Base-by-base conservation (phyloP, 2,888 invertebrate genomes). In the Limenitis camilla region DNA sequence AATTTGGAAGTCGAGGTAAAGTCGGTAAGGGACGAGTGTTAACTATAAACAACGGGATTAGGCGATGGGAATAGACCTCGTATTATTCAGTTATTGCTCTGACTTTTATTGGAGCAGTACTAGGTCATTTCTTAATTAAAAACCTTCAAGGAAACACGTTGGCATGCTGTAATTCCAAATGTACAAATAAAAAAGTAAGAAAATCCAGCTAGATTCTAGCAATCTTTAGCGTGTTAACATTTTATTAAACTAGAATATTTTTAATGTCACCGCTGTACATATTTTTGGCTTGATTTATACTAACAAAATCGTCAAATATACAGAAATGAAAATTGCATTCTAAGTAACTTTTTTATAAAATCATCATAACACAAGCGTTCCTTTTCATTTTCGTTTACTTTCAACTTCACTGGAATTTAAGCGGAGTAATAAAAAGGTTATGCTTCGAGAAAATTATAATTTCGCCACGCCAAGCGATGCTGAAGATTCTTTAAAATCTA, bases 361-460 rank as follows among this genome's bases (percentile, higher is more conserved):
- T 45, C 43, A 52, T 40, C 48, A 49, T 49, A 46, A 44, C 43
- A 45, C 41, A 38, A 38, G 39, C 32, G 39, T 53, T 43, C 43
- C 47, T 53, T 33, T 50, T 51, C 53, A 45, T 49, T 55, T 55
- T 50, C 51, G 46, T 52, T 57, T 54, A 52, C 48, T 55, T 57
- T 55, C 53, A 53, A 51, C 44, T 58, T 52, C 55, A 47, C 36
- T 52, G 50, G 53, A 56, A 59, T 64, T 57, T 54, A 55, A 60
- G 48, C 35, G 52, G 52, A 49, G 56, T 43, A 52, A 60, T 63
- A 61, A 61, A 62, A 58, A 60, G 39, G 42, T 50, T 55, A 47
- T 46, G 28, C 40, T 38, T 49, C 50, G 43, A 52, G 43, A 43
- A 49, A 49, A 55, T 57, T 59, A 59, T 62, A 59, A 61, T 59